Evolutionary conservation across 2,797 vertebrate genomes (phyloP).

Genomic region (Pogoniulus pusillus): DNA sequence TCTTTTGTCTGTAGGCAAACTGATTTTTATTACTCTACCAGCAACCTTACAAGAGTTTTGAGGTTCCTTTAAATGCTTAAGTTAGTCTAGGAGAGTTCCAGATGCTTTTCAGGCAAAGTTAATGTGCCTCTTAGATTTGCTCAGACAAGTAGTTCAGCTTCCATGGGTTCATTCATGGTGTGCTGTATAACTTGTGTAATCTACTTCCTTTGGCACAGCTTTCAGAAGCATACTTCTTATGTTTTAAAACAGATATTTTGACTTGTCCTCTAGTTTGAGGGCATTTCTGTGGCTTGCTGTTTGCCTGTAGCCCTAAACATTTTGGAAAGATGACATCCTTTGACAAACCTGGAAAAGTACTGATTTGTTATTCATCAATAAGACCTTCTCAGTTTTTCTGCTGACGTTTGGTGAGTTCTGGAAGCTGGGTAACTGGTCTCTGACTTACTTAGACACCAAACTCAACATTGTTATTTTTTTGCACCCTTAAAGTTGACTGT

Average conservation of each 20-base stretch:
- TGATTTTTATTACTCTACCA: background rate
- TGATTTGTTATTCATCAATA: background rate
- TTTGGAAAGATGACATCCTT: background rate
- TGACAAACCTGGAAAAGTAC: background rate
- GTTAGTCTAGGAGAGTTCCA: background rate
- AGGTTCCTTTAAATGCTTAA: background rate
- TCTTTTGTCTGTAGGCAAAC: background rate
- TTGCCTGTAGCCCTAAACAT: background rate
- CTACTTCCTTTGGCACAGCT: background rate
- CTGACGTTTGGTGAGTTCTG: background rate
- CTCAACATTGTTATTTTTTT: background rate
- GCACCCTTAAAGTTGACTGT: background rate
- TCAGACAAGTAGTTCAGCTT: background rate
- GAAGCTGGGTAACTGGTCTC: background rate
- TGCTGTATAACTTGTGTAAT: constrained; percentile 10
- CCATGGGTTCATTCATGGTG: background rate
- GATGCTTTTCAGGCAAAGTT: background rate
- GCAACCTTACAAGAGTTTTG: background rate
- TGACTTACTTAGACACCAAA: background rate
- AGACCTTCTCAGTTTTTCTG: background rate
- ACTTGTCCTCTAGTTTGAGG: background rate
- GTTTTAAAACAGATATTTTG: constrained; percentile 1
- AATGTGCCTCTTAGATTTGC: background rate
- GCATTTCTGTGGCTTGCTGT: background rate
- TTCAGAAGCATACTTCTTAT: background rate